Evolutionary conservation across 2,113 vertebrate species (phyloP), one percentile per base, ranked within the genome.

Genomic region (Paraplagusia blochii): DNA sequence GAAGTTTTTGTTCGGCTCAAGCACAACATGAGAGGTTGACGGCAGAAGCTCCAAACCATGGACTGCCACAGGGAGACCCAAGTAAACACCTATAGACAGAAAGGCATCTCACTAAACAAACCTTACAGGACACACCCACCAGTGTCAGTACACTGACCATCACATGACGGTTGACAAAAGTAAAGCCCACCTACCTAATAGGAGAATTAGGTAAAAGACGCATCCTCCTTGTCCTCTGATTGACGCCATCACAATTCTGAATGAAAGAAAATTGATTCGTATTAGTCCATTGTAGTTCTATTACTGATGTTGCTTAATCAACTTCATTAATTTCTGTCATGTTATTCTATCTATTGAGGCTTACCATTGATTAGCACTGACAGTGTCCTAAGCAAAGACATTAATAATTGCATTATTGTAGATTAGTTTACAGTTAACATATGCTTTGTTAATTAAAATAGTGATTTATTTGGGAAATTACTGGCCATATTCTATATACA

Each of bases 1-100:
- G 19, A 90, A 88, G 74, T 85, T 93, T 61, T 91, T 90, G 65
- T 87, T 89, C 17, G 91, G 33, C 12, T 72, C 38, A 2, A 98
- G 90, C 19, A 92, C 19, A 10, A 94, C 80, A 61, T 94, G 85
- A 2, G 88, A 13, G 1, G 77, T 69, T 0, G 63, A 58, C 0
- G 94, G 92, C 11, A 35, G 73, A 0, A 95, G 80, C 71, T 88
- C 86, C 69, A 95, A 87, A 54, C 53, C 1, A 1, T 66, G 55
- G 6, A 14, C 51, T 11, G 16, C 40, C 7, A 78, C 76, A 0
- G 50, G 67, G 64, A n/a, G 22, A n/a, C 82, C 14, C 56, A 87
- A 82, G 46, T 88, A 52, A 15, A 87, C 43, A 19, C 65, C 90
- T 90, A 55, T 10, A 62, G 33, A 50, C 17, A 62, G 36, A 53